Conservation (phyloP, 2,113 vertebrate genomes). For the Euleptes europaea region DNA sequence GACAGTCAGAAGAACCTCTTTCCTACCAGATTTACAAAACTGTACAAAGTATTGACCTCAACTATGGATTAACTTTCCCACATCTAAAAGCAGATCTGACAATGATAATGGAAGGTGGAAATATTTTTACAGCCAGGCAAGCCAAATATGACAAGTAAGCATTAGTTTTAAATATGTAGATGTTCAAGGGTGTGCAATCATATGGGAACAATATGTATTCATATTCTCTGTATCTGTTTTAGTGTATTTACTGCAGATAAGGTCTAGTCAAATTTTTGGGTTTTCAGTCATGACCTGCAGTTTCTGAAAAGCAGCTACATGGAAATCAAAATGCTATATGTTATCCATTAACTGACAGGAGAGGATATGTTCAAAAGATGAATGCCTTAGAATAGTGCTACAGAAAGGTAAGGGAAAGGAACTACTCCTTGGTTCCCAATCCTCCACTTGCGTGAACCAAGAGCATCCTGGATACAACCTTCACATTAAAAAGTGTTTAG, state of each 20-base stretch:
- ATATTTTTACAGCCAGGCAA: conserved; percentile 41
- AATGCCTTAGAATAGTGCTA: fast-evolving
- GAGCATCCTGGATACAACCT: background rate
- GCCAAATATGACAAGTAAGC: background rate
- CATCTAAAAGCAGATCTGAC: conserved; percentile 11
- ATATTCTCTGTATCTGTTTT: background rate
- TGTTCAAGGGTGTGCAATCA: background rate
- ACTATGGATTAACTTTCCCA: conserved; percentile 26
- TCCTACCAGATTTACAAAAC: conserved; percentile 49
- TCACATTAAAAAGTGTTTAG: background rate
- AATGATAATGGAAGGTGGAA: conserved; percentile 15
- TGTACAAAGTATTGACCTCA: conserved; percentile 3
- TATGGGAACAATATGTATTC: background rate
- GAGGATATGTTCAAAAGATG: fast-evolving
- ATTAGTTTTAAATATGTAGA: background rate
- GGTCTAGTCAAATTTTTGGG: background rate
- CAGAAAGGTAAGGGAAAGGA: background rate
- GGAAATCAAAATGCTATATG: fast-evolving
- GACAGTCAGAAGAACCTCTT: background rate
- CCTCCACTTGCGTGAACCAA: background rate
- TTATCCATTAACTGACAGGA: fast-evolving
- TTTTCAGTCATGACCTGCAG: background rate
- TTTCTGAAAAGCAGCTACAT: background rate
- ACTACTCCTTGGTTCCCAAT: fast-evolving
- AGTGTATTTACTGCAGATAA: background rate